Evolutionary conservation across 2,797 vertebrate species (phyloP).

Genomic region (Schizopygopsis pylzovi): DNA sequence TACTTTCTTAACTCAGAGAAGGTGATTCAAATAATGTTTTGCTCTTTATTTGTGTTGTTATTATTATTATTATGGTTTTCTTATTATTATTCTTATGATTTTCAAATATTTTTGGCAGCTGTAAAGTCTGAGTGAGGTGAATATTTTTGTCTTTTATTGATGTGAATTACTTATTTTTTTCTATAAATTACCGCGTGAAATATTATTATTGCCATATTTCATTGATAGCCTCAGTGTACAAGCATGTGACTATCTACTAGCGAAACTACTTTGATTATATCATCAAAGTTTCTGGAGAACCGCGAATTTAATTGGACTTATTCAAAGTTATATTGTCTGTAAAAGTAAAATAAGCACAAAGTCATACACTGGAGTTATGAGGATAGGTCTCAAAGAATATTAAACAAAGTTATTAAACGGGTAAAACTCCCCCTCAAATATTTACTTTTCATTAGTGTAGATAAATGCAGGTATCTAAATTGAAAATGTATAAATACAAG

Average conservation of each 20-base stretch:
- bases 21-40: neutral
- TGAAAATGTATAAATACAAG: neutral
- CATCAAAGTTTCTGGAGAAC: neutral
- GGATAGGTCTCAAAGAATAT: neutral
- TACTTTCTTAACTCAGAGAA: neutral
- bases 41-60: neutral
- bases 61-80: neutral
- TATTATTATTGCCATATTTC: neutral
- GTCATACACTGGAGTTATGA: neutral
- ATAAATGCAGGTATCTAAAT: neutral
- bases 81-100: too few relatives aligned
- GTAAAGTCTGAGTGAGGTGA: neutral
- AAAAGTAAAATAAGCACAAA: conserved; percentile 15
- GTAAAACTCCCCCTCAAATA: neutral
- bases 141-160: neutral
- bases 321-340: neutral
- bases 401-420: too few relatives aligned
- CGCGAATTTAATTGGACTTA: neutral
- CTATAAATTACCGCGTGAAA: neutral
- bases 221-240: neutral
- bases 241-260: neutral
- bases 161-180: neutral
- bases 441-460: neutral
- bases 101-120: too few relatives aligned
- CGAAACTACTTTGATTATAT: neutral